Conservation (phyloP, 2,797 vertebrate species). For the Pagetopsis macropterus region DNA sequence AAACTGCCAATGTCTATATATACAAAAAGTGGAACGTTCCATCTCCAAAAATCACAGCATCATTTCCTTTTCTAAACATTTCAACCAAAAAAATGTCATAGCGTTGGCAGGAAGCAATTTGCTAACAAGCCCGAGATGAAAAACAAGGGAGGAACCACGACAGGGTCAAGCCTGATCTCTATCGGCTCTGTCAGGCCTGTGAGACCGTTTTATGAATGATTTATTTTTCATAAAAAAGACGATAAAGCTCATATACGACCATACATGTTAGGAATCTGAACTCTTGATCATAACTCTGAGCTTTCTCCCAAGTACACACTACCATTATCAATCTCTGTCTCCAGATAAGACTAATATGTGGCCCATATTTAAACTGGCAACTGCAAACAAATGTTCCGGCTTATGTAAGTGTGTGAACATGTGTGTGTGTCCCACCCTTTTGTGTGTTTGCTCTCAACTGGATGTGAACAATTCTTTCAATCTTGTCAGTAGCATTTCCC, state of each 20-base stretch:
- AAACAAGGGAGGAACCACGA: slow-evolving; percentile 68
- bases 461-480: slow-evolving; percentile 60
- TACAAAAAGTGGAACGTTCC: slow-evolving; percentile 57
- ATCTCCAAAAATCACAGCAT: slow-evolving; percentile 67
- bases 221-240: slow-evolving; percentile 40
- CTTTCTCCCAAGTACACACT: slow-evolving; percentile 39
- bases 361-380: slow-evolving; percentile 57
- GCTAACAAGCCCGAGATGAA: slow-evolving; percentile 68
- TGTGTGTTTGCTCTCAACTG: slow-evolving; percentile 51
- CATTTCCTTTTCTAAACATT: slow-evolving; percentile 78
- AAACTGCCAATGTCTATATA: slow-evolving; percentile 55
- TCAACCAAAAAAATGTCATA: slow-evolving; percentile 57
- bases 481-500: slow-evolving; percentile 63
- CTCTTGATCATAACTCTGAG: slow-evolving; percentile 35
- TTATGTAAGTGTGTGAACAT: slow-evolving; percentile 32
- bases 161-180: slow-evolving; percentile 62
- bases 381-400: slow-evolving; percentile 74
- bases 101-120: slow-evolving; percentile 74
- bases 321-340: slow-evolving; percentile 60
- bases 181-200: slow-evolving; percentile 44
- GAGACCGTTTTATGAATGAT: slow-evolving; percentile 40
- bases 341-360: slow-evolving; percentile 50
- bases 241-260: slow-evolving; percentile 29
- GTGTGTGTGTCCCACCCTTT: slow-evolving; percentile 5
- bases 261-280: slow-evolving; percentile 41